Base-by-base conservation (phyloP, 2,888 invertebrate genomes). In the Cheilosia pagana region DNA sequence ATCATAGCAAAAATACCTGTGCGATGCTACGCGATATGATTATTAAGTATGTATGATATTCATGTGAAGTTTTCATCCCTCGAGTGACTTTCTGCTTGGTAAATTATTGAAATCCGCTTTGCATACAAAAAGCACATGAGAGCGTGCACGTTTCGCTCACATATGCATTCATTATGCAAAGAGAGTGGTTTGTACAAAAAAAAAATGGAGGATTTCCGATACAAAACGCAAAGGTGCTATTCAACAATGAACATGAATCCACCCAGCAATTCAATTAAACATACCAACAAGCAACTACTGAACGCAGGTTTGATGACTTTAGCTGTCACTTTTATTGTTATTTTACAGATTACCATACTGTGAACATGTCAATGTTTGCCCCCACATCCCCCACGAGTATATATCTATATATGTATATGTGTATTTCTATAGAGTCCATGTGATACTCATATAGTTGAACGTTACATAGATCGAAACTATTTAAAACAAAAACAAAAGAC, bases 251-350 rank as follows among this genome's bases (percentile, higher is more conserved):
- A 68, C 74, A 70, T 25, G 48, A 59, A 85, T 71, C 79, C 81
- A 85, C 81, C 85, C 85, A 79, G 85, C 85, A 85, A 85, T 85
- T 85, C 85, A 85, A 81, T 85, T 81, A 71, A 45, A 76, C 41
- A 65, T n/a, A n/a, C 43, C 53, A 75, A 41, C 59, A 75, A 45
- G 60, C 70, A 71, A 53, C 41, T 48, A 63, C 41, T 19, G 39
- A 59, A 85, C 19, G 60, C 85, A 85, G 85, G 85, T 85, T 85
- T 85, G 85, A 76, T 81, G 70, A 75, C 70, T 79, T 70, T 78
- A 78, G 78, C 53, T 79, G 60, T 75, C 65, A 70, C 45, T 85
- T 59, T 81, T 75, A 63, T 72, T 81, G 63, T 81, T 85, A 79
- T 85, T 81, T 82, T 85, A 21, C 85, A 85, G 85, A 85, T 81